A percentile compares a stretch with the other conserved stretches of the same genome.
phyloP scores from a whole-genome alignment of 1,140 invertebrate species.

The Papilio glaucus region DNA sequence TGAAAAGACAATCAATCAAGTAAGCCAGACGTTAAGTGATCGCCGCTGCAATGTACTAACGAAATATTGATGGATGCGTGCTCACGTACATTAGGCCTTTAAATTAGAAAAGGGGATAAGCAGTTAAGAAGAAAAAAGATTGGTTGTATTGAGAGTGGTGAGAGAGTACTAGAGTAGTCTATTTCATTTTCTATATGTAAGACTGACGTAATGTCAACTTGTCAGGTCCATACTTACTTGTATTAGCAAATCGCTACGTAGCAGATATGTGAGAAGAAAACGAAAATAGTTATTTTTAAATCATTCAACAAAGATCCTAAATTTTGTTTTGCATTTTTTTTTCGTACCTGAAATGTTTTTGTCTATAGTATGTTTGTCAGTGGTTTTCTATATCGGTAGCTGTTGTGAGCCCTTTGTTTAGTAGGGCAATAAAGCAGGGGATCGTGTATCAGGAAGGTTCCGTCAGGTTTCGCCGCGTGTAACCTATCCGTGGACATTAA shows the following conservation, averaged over 20 bases:
- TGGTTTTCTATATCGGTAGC: neutral
- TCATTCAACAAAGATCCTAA: no score
- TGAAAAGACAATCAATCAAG: constrained; percentile 16
- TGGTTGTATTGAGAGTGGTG: neutral
- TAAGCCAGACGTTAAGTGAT: constrained; percentile 6
- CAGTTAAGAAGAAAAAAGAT: neutral
- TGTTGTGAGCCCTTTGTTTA: neutral
- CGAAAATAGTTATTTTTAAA: no score
- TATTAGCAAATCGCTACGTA: no score
- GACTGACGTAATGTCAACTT: no score
- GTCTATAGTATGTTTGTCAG: neutral
- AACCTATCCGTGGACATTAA: constrained; percentile 33
- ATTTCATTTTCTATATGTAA: no score
- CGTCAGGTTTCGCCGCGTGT: neutral
- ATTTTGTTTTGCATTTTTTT: no score
- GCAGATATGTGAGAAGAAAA: no score
- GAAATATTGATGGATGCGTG: constrained; percentile 4
- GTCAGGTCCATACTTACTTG: no score
- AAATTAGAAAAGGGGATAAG: constrained; percentile 16
- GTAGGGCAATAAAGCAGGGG: constrained; percentile 17
- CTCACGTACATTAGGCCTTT: neutral
- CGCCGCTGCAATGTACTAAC: neutral
- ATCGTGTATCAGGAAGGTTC: neutral
- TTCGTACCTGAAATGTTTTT: no score
- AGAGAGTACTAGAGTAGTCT: neutral